Percentiles rank a stretch among this genome's conserved stretches.
phyloP scores from a whole-genome alignment of 2,888 invertebrate species.

The Cephus runcator region DNA sequence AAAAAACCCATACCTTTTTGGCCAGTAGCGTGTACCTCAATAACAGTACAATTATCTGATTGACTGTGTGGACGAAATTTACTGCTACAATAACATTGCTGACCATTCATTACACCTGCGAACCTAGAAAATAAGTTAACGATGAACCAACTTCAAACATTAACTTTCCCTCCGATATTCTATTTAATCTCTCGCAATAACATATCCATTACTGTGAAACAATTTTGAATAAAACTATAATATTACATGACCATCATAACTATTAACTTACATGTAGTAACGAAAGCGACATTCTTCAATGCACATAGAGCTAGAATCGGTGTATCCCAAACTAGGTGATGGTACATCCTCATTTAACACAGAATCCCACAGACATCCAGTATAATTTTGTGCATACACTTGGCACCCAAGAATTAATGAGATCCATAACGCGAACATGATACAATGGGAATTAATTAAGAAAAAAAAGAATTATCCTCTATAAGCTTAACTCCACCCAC shows the following conservation, averaged over 20 bases:
- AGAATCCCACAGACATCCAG: slow-evolving; percentile 52
- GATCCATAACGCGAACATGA: background rate
- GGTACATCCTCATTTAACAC: slow-evolving; percentile 43
- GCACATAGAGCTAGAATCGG: slow-evolving; percentile 46
- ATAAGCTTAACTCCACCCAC: background rate
- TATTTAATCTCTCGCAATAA: background rate
- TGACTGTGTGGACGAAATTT: slow-evolving; percentile 51
- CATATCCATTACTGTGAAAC: background rate
- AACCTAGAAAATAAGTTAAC: slow-evolving; percentile 49
- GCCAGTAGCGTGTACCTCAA: slow-evolving; percentile 77
- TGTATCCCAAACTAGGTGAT: slow-evolving; percentile 34
- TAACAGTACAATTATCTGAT: slow-evolving; percentile 67
- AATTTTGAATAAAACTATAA: background rate
- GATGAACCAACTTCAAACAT: background rate
- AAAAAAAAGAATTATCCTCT: background rate
- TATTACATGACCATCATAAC: background rate
- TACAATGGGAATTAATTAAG: background rate
- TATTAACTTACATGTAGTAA: slow-evolving; percentile 55
- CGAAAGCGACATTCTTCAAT: slow-evolving; percentile 47
- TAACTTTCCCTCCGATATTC: background rate
- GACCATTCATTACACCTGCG: slow-evolving; percentile 66
- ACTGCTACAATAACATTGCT: slow-evolving; percentile 68
- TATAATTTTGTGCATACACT: slow-evolving; percentile 31
- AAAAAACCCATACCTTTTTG: slow-evolving; percentile 55
- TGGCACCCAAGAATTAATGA: background rate